Percentiles rank a stretch among this genome's conserved stretches.
Evolutionary conservation across 2,888 invertebrate genomes (phyloP).

Genomic region (Clusia tigrina): DNA sequence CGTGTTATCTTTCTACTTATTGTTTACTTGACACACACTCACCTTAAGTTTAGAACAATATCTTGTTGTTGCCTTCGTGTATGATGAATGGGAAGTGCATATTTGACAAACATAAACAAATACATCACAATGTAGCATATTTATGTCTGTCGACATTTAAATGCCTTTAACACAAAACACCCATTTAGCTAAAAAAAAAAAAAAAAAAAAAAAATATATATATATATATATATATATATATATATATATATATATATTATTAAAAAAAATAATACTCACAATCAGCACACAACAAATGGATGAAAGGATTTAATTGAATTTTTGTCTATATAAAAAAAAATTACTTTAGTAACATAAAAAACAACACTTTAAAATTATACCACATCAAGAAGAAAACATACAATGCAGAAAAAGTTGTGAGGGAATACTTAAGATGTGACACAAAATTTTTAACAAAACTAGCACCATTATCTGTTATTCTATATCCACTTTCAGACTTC

Average conservation of each 20-base stretch:
- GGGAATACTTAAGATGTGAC: no score
- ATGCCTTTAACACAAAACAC: slow-evolving; percentile 30
- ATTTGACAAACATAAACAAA: slow-evolving; percentile 27
- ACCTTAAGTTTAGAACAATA: slow-evolving; percentile 30
- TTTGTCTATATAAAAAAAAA: no score
- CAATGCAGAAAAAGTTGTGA: no score
- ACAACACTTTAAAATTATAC: no score
- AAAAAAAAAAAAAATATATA: slow-evolving; percentile 21
- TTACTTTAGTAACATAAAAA: no score
- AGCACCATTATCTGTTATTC: no score
- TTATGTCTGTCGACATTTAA: neutral
- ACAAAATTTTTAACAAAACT: no score
- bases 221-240: no score
- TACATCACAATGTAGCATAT: neutral
- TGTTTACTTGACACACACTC: slow-evolving; percentile 30
- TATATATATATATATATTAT: slow-evolving; percentile 11
- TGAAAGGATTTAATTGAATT: no score
- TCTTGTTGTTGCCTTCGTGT: slow-evolving; percentile 41
- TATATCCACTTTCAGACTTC: no score
- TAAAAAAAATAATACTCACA: slow-evolving; percentile 38
- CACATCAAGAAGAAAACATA: no score
- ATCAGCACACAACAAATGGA: slow-evolving; percentile 26
- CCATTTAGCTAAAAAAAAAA: slow-evolving; percentile 10
- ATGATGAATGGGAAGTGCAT: slow-evolving; percentile 36
- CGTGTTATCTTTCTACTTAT: no score